Evolutionary conservation across 2,113 vertebrate genomes (phyloP).

Genomic region (Gavia stellata): DNA sequence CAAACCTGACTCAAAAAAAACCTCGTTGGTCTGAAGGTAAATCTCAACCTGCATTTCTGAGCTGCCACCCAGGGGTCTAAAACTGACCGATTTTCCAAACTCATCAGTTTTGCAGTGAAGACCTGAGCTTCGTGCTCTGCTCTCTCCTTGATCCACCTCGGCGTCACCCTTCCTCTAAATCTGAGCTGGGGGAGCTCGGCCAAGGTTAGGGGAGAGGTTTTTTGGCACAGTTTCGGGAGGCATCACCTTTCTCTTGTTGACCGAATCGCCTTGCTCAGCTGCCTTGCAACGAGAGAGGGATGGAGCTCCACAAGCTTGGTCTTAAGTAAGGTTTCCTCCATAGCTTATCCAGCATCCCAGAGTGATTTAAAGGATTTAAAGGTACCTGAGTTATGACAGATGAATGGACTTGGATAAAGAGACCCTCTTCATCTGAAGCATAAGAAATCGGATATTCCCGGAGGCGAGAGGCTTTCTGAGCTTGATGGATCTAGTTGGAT

Average conservation of each 20-base stretch:
- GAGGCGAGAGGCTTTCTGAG: neutral
- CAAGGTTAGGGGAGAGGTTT: neutral
- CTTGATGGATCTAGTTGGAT: slow-evolving; percentile 53
- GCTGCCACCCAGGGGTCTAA: neutral
- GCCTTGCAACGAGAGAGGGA: neutral
- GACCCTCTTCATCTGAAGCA: slow-evolving; percentile 9
- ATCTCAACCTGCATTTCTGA: neutral
- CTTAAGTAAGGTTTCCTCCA: neutral
- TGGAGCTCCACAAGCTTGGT: neutral
- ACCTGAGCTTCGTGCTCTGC: neutral
- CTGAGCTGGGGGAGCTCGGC: neutral
- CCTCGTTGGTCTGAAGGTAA: neutral
- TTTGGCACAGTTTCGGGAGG: neutral
- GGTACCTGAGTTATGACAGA: neutral
- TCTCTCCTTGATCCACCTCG: neutral
- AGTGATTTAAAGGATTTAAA: neutral
- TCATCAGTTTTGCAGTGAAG: neutral
- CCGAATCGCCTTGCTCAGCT: neutral
- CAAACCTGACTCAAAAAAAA: neutral
- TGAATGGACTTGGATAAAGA: slow-evolving; percentile 22
- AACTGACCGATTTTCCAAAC: neutral
- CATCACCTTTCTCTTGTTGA: neutral
- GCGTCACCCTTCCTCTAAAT: neutral
- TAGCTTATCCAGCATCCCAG: neutral
- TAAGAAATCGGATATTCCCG: neutral